Conservation (phyloP, 2,113 vertebrate species). For the Pseudorectes ferrugineus region DNA sequence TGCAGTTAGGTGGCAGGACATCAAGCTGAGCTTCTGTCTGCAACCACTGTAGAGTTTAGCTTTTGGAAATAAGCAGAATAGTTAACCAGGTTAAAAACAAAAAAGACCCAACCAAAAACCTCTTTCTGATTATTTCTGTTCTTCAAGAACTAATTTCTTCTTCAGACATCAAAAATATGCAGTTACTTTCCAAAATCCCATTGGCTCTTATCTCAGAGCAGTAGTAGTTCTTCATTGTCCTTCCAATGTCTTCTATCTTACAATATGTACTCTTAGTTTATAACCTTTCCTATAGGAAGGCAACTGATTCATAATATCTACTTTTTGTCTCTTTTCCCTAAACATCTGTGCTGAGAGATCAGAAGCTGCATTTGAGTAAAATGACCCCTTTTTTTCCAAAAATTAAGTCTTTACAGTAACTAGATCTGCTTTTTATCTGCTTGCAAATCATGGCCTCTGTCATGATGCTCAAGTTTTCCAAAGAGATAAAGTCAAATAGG, state of each 20-base stretch:
- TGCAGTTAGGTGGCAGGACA: background rate
- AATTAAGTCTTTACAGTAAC: background rate
- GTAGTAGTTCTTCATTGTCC: background rate
- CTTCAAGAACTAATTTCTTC: background rate
- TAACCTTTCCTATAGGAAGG: background rate
- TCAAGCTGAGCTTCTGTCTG: background rate
- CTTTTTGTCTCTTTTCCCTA: background rate
- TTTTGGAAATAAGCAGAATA: background rate
- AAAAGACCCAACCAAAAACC: background rate
- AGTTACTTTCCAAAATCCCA: background rate
- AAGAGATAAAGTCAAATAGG: background rate
- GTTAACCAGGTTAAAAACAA: background rate
- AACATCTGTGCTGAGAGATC: background rate
- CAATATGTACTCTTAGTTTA: background rate
- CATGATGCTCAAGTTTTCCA: background rate
- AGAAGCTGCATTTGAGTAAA: background rate
- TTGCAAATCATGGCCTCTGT: background rate
- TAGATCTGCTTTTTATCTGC: background rate
- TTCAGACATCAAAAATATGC: background rate
- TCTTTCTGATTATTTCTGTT: background rate
- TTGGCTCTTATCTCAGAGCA: background rate
- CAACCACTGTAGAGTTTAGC: background rate
- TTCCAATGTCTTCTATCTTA: background rate
- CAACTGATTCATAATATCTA: background rate
- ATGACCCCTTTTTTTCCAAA: background rate